These are phyloP conservation scores for Aphelinus atriplicis DNA, from an alignment of 1,140 invertebrate species.

Conservation along the genomic window DNA sequence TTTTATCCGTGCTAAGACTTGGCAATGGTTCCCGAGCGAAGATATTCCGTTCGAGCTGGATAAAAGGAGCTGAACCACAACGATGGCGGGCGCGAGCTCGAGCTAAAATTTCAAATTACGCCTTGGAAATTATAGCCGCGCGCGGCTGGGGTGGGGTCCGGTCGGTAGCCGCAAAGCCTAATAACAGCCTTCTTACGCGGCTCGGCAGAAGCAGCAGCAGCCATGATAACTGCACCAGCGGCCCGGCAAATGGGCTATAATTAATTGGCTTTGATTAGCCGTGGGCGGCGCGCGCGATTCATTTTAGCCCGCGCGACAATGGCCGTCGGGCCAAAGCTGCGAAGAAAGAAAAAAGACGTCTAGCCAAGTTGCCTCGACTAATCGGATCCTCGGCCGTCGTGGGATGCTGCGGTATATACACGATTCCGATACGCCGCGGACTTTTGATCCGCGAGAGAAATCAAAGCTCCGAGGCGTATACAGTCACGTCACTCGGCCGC, in stretches of 20 bases:
- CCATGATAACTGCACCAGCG: slow-evolving; percentile 16
- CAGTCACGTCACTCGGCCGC: background rate
- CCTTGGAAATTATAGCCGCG: slow-evolving; percentile 4
- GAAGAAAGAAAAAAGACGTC: too few relatives aligned
- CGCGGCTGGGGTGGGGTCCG: background rate
- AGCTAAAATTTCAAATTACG: slow-evolving; percentile 23
- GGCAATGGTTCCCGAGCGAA: slow-evolving; percentile 1
- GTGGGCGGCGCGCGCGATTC: background rate
- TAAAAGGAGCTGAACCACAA: background rate
- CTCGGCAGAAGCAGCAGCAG: background rate
- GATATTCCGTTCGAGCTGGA: background rate
- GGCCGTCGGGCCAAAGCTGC: too few relatives aligned
- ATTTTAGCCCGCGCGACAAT: background rate
- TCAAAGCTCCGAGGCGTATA: slow-evolving; percentile 10
- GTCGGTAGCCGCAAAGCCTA: slow-evolving; percentile 1
- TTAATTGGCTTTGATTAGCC: slow-evolving; percentile 19
- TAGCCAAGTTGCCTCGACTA: too few relatives aligned
- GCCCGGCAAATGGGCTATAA: slow-evolving; percentile 7
- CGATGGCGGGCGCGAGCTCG: background rate
- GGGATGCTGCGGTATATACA: too few relatives aligned
- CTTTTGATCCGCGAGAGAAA: slow-evolving; percentile 12
- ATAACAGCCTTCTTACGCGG: slow-evolving; percentile 1
- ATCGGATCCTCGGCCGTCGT: too few relatives aligned
- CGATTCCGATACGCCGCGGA: background rate
- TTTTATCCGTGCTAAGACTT: background rate